phyloP scores from a whole-genome alignment of 2,888 invertebrate genomes.

The Brachylomia viminalis region DNA sequence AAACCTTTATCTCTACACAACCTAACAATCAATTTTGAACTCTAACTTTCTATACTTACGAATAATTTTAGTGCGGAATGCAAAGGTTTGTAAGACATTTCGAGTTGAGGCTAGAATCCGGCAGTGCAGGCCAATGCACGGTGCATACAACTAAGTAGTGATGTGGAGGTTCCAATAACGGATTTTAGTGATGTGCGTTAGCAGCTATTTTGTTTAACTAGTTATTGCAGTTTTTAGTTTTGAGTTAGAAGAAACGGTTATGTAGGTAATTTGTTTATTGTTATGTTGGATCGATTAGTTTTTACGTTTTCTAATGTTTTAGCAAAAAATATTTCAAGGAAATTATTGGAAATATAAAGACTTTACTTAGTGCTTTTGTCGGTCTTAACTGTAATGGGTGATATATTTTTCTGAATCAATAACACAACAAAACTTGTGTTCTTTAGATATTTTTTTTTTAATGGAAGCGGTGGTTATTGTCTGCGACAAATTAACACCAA shows the following conservation, averaged over 20 bases:
- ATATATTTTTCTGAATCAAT: neutral
- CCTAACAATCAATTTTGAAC: constrained; percentile 27
- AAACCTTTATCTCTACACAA: constrained; percentile 30
- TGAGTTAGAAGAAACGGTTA: neutral
- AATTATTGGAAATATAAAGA: neutral
- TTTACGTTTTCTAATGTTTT: neutral
- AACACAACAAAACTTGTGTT: neutral
- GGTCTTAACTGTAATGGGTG: neutral
- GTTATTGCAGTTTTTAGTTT: constrained; percentile 27
- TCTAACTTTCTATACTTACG: constrained; percentile 25
- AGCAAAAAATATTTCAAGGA: no score
- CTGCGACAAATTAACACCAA: neutral
- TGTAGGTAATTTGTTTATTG: neutral
- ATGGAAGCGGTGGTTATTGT: neutral
- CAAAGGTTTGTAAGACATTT: constrained; percentile 72
- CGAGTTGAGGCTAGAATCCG: constrained; percentile 69
- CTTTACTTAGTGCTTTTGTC: neutral
- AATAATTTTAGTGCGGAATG: constrained; percentile 55
- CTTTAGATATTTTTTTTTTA: no score
- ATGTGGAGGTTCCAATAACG: constrained; percentile 74
- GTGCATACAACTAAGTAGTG: constrained; percentile 90
- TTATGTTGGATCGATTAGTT: neutral
- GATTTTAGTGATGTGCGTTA: constrained; percentile 58
- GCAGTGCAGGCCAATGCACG: constrained; percentile 90
- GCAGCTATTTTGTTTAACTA: constrained; percentile 47